A percentile compares a stretch with the other conserved stretches of the same genome.
Conservation (phyloP, 92 coral and sea anemone genomes). For the Diadumene lineata region DNA sequence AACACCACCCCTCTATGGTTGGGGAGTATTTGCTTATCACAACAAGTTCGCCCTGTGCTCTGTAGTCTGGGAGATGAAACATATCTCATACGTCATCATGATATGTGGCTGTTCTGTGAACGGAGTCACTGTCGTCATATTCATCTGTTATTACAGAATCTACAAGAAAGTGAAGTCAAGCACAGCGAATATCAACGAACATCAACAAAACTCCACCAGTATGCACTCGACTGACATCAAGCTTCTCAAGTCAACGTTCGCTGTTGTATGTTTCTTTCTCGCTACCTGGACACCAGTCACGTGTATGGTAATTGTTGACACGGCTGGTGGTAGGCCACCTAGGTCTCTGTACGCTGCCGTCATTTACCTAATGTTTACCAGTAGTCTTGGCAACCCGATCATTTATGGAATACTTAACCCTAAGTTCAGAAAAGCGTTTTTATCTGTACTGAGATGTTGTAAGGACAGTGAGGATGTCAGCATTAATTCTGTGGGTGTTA, state of each 20-base stretch:
- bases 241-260: constrained; percentile 58
- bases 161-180: constrained; percentile 37
- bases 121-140: constrained; percentile 25
- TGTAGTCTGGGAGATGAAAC: constrained; percentile 42
- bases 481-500: background rate
- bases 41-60: constrained; percentile 38
- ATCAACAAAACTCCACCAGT: background rate
- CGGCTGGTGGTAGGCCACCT: constrained; percentile 34
- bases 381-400: constrained; percentile 48
- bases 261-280: constrained; percentile 63
- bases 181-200: constrained; percentile 24
- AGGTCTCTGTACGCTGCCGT: constrained; percentile 30
- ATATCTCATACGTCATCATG: constrained; percentile 50
- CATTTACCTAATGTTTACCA: constrained; percentile 39
- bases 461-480: background rate
- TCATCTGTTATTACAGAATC: constrained; percentile 42
- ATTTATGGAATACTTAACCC: constrained; percentile 61
- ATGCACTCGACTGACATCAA: constrained; percentile 43
- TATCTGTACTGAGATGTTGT: constrained; percentile 24
- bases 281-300: constrained; percentile 64
- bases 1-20: too few species aligned
- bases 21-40: too few species aligned
- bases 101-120: constrained; percentile 25
- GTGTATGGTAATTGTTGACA: constrained; percentile 36
- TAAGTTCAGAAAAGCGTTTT: constrained; percentile 42